phyloP scores from a whole-genome alignment of 1,140 invertebrate genomes.

The Drosophila biarmipes region DNA sequence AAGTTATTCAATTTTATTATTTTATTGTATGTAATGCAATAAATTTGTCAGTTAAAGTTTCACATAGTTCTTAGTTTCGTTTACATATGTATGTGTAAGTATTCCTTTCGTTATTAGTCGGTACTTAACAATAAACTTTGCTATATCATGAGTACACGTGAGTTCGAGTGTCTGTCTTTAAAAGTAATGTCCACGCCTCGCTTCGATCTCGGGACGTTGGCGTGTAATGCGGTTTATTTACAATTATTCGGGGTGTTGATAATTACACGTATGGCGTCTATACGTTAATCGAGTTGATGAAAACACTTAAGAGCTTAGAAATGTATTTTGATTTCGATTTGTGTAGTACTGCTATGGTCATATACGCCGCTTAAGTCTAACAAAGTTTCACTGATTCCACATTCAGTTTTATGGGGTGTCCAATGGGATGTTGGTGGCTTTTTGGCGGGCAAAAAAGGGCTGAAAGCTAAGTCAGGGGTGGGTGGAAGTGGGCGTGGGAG shows the following conservation, averaged over 20 bases:
- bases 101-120: conserved; percentile 61
- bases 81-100: conserved; percentile 62
- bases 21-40: conserved; percentile 79
- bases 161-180: conserved; percentile 43
- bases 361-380: conserved; percentile 48
- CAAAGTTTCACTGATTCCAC: conserved; percentile 51
- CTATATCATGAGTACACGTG: conserved; percentile 64
- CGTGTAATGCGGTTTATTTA: conserved; percentile 42
- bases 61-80: conserved; percentile 71
- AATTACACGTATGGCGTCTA: conserved; percentile 52
- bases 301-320: conserved; percentile 80
- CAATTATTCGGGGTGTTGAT: conserved; percentile 35
- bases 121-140: conserved; percentile 71
- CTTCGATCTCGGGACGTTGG: conserved; percentile 12
- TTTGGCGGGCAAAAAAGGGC: conserved; percentile 26
- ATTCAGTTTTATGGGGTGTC: conserved; percentile 29
- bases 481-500: not conserved
- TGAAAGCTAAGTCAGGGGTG: conserved; percentile 11
- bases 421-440: conserved; percentile 17
- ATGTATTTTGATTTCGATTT: conserved; percentile 78
- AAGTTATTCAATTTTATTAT: conserved; percentile 74
- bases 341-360: conserved; percentile 52
- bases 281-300: conserved; percentile 55
- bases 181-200: conserved; percentile 27
- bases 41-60: conserved; percentile 80